Percentiles rank a stretch among this genome's conserved stretches.
phyloP scores from a whole-genome alignment of 2,888 invertebrate species.

The Adineta ricciae region DNA sequence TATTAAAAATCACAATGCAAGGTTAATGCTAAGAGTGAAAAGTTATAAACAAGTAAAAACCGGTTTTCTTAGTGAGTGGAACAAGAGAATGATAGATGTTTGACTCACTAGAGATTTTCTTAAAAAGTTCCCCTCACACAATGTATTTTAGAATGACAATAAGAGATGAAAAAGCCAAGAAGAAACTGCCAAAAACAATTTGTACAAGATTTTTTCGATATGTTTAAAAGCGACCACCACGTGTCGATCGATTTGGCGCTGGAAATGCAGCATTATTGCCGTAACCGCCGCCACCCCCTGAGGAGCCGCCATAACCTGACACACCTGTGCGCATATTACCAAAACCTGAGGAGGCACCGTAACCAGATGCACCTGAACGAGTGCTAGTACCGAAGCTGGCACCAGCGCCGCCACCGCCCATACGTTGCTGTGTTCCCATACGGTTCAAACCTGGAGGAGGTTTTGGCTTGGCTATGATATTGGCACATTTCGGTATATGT shows the following conservation, averaged over 20 bases:
- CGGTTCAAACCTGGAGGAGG: slow-evolving; percentile 23
- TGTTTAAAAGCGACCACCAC: background rate
- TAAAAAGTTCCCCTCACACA: background rate
- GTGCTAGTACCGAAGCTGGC: background rate
- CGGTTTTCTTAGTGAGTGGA: background rate
- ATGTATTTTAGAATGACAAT: background rate
- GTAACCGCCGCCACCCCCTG: background rate
- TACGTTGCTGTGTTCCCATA: background rate
- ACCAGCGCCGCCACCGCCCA: background rate
- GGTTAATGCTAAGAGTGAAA: background rate
- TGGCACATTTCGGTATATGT: slow-evolving; percentile 82
- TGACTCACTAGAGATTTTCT: background rate
- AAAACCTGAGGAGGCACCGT: background rate
- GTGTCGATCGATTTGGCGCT: background rate
- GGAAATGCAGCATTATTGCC: background rate
- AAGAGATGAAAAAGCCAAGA: background rate
- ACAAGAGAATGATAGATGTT: background rate
- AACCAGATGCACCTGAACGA: background rate
- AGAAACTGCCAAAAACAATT: background rate
- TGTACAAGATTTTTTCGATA: background rate
- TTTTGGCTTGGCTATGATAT: slow-evolving; percentile 51
- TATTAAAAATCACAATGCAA: background rate
- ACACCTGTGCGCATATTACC: background rate
- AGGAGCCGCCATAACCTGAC: background rate
- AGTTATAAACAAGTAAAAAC: background rate